Conservation (phyloP, 2,113 vertebrate species). For the Leuciscus idus region DNA sequence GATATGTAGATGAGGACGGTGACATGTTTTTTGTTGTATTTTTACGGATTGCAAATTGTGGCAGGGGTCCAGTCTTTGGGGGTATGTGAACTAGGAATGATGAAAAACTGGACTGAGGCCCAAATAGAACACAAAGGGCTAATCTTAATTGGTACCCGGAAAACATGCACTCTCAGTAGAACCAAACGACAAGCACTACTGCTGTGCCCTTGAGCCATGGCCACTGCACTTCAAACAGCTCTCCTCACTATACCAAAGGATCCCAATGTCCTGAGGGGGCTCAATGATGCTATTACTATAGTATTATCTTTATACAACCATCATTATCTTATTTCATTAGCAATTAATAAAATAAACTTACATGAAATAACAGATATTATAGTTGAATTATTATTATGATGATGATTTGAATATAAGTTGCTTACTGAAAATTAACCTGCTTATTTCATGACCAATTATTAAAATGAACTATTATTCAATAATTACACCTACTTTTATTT, state of each 20-base stretch:
- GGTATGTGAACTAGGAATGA: background rate
- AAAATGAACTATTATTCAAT: too few relatives aligned
- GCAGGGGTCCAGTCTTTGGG: background rate
- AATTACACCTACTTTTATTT: too few relatives aligned
- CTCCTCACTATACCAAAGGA: background rate
- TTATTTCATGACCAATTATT: too few relatives aligned
- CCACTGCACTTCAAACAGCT: background rate
- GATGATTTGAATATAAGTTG: too few relatives aligned
- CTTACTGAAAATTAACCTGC: too few relatives aligned
- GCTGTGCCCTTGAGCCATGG: slow-evolving; percentile 19
- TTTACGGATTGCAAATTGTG: slow-evolving; percentile 4
- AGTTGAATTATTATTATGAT: too few relatives aligned
- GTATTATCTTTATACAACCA: too few relatives aligned
- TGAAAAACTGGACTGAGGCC: slow-evolving; percentile 13
- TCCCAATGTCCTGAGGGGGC: background rate
- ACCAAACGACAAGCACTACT: slow-evolving; percentile 18
- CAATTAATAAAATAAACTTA: background rate
- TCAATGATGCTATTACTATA: background rate
- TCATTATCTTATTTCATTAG: background rate
- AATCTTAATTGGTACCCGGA: slow-evolving; percentile 13
- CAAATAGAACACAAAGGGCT: slow-evolving; percentile 4
- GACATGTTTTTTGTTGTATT: slow-evolving; percentile 14
- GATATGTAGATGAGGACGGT: background rate
- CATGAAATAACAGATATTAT: background rate
- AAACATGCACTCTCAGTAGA: slow-evolving; percentile 11